A percentile compares a stretch with the other conserved stretches of the same genome.
Conservation (phyloP, 2,888 invertebrate genomes). For the Pachydiplax longipennis region DNA sequence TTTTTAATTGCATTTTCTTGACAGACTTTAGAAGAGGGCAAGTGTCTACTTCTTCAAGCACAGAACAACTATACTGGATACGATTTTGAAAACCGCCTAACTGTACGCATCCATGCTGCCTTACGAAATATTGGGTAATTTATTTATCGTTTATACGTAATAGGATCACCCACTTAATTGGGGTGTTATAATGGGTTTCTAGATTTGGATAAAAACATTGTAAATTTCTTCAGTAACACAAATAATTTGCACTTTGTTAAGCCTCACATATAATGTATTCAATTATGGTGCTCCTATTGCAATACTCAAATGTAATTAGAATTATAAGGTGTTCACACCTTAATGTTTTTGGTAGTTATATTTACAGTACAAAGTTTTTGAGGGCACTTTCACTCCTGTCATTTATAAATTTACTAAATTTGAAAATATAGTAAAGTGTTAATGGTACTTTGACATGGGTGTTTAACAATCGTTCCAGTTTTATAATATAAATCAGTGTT, state of each 20-base stretch:
- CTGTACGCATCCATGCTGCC: slow-evolving; percentile 68
- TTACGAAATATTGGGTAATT: slow-evolving; percentile 56
- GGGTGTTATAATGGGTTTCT: background rate
- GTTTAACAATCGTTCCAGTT: background rate
- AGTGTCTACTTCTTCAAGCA: slow-evolving; percentile 61
- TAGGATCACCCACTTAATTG: background rate
- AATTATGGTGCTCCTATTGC: slow-evolving; percentile 23
- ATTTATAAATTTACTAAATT: slow-evolving; percentile 4
- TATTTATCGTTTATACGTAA: background rate
- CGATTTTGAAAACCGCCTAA: slow-evolving; percentile 72
- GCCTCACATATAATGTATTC: slow-evolving; percentile 1
- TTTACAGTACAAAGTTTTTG: slow-evolving; percentile 44
- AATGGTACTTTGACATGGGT: slow-evolving; percentile 15
- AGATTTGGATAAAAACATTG: background rate
- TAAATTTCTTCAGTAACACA: background rate
- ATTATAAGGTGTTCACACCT: slow-evolving; percentile 14
- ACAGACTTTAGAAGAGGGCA: slow-evolving; percentile 65
- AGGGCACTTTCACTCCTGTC: slow-evolving; percentile 27
- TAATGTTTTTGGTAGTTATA: slow-evolving; percentile 16
- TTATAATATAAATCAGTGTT: background rate
- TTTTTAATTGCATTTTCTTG: slow-evolving; percentile 47
- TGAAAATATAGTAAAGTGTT: background rate
- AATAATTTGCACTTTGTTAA: slow-evolving; percentile 27
- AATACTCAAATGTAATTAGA: background rate
- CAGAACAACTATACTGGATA: slow-evolving; percentile 68